Conservation (phyloP, 1,140 invertebrate genomes). For the Nylanderia fulva region DNA sequence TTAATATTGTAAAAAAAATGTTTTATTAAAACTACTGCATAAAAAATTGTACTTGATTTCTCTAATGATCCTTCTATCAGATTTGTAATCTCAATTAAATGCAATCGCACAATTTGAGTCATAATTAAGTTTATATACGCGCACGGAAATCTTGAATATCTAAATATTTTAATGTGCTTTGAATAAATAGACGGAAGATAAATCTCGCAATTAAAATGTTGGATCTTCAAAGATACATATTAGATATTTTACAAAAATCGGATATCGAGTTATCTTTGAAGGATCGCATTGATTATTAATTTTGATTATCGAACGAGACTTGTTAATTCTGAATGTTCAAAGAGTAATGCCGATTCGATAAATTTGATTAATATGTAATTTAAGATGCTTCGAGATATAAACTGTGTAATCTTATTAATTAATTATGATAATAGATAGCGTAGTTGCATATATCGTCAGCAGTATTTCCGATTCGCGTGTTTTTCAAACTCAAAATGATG, state of each 20-base stretch:
- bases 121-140: not conserved
- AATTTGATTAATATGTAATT: conserved; percentile 50
- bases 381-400: not conserved
- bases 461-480: not conserved
- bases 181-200: not conserved
- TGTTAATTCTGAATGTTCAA: conserved; percentile 1
- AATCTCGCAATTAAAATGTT: not conserved
- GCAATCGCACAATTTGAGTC: not conserved
- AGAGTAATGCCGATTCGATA: not conserved
- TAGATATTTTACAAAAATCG: not conserved
- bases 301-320: not conserved
- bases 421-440: not conserved
- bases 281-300: not conserved
- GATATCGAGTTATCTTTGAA: not conserved
- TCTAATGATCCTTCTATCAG: not conserved
- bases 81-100: not conserved
- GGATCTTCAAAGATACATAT: not conserved
- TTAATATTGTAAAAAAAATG: conserved; percentile 7
- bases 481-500: conserved; percentile 3
- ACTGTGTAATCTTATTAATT: not conserved
- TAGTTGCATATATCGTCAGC: not conserved
- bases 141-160: not conserved
- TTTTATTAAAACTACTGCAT: not conserved
- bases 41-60: too few relatives aligned
- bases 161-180: not conserved